Base-by-base conservation (phyloP, 53 echinoderm and acorn worm species). In the Pentamera pediparva region DNA sequence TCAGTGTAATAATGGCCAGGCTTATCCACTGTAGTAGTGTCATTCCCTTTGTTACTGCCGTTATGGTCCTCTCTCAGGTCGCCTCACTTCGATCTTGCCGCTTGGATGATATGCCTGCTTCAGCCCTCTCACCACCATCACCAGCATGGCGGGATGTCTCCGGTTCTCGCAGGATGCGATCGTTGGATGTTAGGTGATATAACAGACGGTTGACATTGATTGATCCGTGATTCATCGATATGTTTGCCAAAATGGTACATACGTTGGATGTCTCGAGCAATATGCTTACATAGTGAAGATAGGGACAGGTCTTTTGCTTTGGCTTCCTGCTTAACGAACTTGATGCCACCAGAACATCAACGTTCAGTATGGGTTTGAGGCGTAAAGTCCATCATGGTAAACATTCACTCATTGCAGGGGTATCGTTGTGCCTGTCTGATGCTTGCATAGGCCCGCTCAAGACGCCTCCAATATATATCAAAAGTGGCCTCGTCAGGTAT, bases 351-450 rank as follows among this genome's bases (percentile, higher is more conserved):
- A 35, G 37, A 62, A 62, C 62, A 35, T 62, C 5, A 63, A 37
- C 2, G 63, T 63, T 25, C 63, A 63, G 37, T 4, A 37, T 15
- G 63, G 63, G 37, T 39, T 63, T n/a, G 39, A 64, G 37, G 19
- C 5, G 2, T 26, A 26, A 6, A 64, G 40, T 1, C 38, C 39
- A 17, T 37, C 18, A 12, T 38, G 39, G 9, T 38, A 64, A 6
- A 64, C 64, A 38, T 64, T 64, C 3, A 64, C 64, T 40, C 64
- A 64, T 18, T 63, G 38, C 21, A 63, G 13, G 4, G 63, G 63
- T 15, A 63, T 20, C 21, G 12, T 17, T 4, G 63, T 63, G 3
- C 38, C 38, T 5, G n/a, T 37, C 24, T 63, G 63, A 2, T 17
- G 1, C 6, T 15, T 36, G n/a, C 63, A n/a, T 1, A 63, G 37